Percentiles rank a stretch among this genome's conserved stretches.
Evolutionary conservation across 2,797 vertebrate genomes (phyloP).

Genomic region (Sebastes taczanowskii): DNA sequence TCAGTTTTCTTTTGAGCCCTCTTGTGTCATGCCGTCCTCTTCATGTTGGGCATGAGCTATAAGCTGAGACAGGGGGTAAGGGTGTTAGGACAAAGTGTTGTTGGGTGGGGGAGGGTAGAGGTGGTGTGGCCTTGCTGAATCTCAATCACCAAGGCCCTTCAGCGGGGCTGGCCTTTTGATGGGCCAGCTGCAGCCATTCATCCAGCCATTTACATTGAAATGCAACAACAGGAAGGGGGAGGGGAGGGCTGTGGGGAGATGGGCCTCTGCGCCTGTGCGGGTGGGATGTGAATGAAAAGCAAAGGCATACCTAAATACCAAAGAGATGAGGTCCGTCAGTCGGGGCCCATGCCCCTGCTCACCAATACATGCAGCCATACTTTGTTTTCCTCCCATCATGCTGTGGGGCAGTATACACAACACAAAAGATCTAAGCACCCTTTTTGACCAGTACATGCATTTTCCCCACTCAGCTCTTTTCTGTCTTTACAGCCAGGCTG

Average conservation of each 20-base stretch:
- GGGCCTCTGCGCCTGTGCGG: constrained; percentile 62
- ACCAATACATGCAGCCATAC: constrained; percentile 60
- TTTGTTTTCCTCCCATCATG: constrained; percentile 67
- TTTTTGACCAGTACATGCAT: constrained; percentile 73
- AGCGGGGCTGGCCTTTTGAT: constrained; percentile 84
- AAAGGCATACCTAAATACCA: constrained; percentile 83
- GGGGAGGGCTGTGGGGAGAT: constrained; percentile 60
- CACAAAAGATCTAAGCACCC: constrained; percentile 82
- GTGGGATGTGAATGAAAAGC: constrained; percentile 72
- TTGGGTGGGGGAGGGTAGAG: constrained; percentile 66
- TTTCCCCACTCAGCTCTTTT: constrained; percentile 78
- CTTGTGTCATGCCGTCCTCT: constrained; percentile 20
- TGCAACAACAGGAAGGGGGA: constrained; percentile 85
- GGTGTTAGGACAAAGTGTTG: constrained; percentile 65
- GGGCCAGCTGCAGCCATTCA: constrained; percentile 89
- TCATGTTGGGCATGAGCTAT: constrained; percentile 40
- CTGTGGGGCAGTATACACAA: constrained; percentile 68
- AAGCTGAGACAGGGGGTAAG: constrained; percentile 49
- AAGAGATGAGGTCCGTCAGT: constrained; percentile 74
- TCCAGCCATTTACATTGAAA: constrained; percentile 87
- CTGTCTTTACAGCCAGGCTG: constrained; percentile 60
- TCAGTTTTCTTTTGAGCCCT: constrained; percentile 21
- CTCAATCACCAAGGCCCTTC: constrained; percentile 84
- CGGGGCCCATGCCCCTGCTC: constrained; percentile 49
- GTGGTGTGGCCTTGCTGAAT: constrained; percentile 81